These are phyloP conservation scores for Drosophila flavopinicola DNA, from an alignment of 2,888 invertebrate genomes.

Conservation along the genomic window DNA sequence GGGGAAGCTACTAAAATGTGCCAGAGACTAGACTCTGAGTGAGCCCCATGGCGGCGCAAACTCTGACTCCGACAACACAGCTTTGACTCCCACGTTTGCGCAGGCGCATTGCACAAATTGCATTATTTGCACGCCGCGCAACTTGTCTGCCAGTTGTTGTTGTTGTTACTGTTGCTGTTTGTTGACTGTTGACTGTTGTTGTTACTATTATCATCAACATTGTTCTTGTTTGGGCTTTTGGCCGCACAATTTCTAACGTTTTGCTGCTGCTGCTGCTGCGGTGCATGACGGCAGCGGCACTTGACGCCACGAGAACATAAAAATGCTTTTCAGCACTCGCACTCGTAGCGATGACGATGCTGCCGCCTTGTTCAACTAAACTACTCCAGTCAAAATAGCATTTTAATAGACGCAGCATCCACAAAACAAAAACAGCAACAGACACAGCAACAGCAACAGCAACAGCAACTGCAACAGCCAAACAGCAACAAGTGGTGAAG, in stretches of 20 bases:
- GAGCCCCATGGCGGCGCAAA: slow-evolving; percentile 34
- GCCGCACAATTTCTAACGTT: slow-evolving; percentile 54
- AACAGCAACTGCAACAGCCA: no score
- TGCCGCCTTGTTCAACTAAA: slow-evolving; percentile 65
- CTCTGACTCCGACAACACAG: slow-evolving; percentile 34
- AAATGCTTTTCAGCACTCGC: slow-evolving; percentile 77
- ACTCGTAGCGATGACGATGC: slow-evolving; percentile 70
- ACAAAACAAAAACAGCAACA: slow-evolving; percentile 23
- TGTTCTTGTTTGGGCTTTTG: slow-evolving; percentile 68
- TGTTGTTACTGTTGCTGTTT: slow-evolving; percentile 30
- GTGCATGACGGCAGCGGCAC: slow-evolving; percentile 65
- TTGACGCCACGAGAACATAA: slow-evolving; percentile 79
- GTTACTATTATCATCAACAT: slow-evolving; percentile 78
- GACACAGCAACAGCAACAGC: slow-evolving; percentile 18
- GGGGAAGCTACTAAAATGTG: slow-evolving; percentile 78
- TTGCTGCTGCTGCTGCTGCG: slow-evolving; percentile 29
- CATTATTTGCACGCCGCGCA: slow-evolving; percentile 77
- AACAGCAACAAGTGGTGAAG: no score
- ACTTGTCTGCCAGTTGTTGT: slow-evolving; percentile 48
- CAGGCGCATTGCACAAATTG: slow-evolving; percentile 78
- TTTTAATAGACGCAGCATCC: slow-evolving; percentile 70
- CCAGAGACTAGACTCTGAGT: slow-evolving; percentile 23
- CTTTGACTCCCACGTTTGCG: slow-evolving; percentile 76
- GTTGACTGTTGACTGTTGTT: slow-evolving; percentile 56
- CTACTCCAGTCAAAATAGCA: slow-evolving; percentile 79